Base-by-base conservation (phyloP, 2,113 vertebrate species). In the Machaerirhynchus nigripectus region DNA sequence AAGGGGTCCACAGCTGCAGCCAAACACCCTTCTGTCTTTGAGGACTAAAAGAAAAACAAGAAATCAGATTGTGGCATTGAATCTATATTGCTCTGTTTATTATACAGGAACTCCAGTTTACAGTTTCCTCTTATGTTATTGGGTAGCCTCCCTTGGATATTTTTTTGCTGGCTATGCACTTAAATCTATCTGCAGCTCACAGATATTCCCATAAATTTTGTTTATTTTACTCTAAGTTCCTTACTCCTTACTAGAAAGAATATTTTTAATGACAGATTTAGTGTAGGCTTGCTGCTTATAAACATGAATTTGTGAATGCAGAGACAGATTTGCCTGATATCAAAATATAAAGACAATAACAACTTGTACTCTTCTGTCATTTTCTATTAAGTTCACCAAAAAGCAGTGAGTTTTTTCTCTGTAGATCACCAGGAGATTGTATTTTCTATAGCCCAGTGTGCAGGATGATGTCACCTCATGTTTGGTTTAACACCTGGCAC, bases 121-220 rank as follows among this genome's bases (percentile, higher is more conserved):
- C 8, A 67, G 30, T 65, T 89, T 93, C 39, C 39, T 87, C 63
- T 78, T 67, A 23, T 10, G 56, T 69, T 91, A 79, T 57, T 81
- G 40, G 60, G 89, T 95, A 83, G 37, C 47, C 33, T 95, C 18
- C 55, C 37, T 91, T 85, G 42, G 71, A 69, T 78, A 87, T 65
- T 96, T 90, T 89, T 55, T 94, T 94, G n/a, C 42, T 82, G 22
- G n/a, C 80, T 92, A n/a, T 88, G 44, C 27, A 44, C 50, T 86
- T 89, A 92, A 79, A 87, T 56, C 31, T 90, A 71, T 22, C 40
- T 89, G 60, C 46, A 91, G 31, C 52, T 78, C 44, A 52, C 39
- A 79, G 42, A 81, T 75, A 94, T 63, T 90, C 59, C 40, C 78
- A 77, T 87, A 90, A 75, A 82, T 68, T 94, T 95, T 83, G 20